Conservation (phyloP, 2,888 invertebrate species). For the Andrena fulva region DNA sequence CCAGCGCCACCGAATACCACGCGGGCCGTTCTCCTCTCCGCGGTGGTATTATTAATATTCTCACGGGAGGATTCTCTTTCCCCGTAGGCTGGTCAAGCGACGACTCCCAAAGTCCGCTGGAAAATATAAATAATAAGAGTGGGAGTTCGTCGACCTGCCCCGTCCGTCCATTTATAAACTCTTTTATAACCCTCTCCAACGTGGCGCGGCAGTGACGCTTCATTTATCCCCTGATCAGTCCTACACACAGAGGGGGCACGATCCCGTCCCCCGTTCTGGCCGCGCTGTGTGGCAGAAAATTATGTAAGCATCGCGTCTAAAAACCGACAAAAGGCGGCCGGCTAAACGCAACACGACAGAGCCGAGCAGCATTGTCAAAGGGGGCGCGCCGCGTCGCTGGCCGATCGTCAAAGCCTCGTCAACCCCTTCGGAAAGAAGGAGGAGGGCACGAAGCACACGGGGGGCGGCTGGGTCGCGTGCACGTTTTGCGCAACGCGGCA, state of each 20-base stretch:
- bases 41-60: slow-evolving; percentile 1
- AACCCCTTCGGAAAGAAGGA: slow-evolving; percentile 67
- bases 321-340: slow-evolving; percentile 70
- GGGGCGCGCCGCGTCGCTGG: slow-evolving; percentile 47
- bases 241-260: slow-evolving; percentile 31
- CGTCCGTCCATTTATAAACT: slow-evolving; percentile 56
- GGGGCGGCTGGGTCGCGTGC: slow-evolving; percentile 50
- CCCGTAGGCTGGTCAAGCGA: neutral
- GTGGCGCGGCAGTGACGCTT: slow-evolving; percentile 58
- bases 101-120: slow-evolving; percentile 23
- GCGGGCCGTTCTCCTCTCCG: neutral
- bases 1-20: neutral
- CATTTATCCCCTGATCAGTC: slow-evolving; percentile 68
- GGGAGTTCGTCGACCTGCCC: slow-evolving; percentile 56
- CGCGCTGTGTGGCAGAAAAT: slow-evolving; percentile 67
- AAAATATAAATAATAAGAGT: slow-evolving; percentile 43
- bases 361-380: slow-evolving; percentile 67
- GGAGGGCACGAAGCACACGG: slow-evolving; percentile 25
- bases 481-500: slow-evolving; percentile 60
- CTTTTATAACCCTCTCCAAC: slow-evolving; percentile 56
- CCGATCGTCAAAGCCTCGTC: slow-evolving; percentile 67
- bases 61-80: neutral
- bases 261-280: slow-evolving; percentile 48
- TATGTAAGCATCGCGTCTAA: slow-evolving; percentile 68
- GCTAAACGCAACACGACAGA: slow-evolving; percentile 61